Percentiles rank a stretch among this genome's conserved stretches.
Evolutionary conservation across 2,113 vertebrate species (phyloP).

Genomic region (Nycticryphes semicollaris): DNA sequence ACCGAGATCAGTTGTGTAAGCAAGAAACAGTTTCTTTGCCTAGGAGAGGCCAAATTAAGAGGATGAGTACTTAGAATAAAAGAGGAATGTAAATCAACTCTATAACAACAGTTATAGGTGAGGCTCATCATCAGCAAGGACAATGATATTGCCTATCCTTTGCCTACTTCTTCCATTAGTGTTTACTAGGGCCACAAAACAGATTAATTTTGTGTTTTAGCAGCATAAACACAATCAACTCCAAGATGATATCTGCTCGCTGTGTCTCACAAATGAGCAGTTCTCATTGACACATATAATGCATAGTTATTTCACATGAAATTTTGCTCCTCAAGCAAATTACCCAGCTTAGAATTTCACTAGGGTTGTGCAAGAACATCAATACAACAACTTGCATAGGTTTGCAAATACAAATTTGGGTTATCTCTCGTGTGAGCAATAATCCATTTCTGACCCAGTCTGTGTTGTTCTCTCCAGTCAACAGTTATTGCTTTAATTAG

Average conservation of each 20-base stretch:
- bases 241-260: neutral
- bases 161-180: neutral
- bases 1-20: neutral
- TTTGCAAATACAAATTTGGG: neutral
- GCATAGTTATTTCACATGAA: neutral
- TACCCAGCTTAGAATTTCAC: neutral
- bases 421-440: neutral
- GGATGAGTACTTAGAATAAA: neutral
- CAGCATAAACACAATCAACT: neutral
- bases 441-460: neutral
- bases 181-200: neutral
- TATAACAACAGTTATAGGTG: neutral
- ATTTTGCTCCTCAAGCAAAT: neutral
- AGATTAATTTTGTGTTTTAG: neutral
- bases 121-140: neutral
- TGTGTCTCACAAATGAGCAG: neutral
- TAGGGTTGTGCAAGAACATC: neutral
- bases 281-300: neutral
- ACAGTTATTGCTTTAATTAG: slow-evolving; percentile 8
- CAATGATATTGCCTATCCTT: neutral
- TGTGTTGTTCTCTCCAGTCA: neutral
- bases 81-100: neutral
- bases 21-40: slow-evolving; percentile 28
- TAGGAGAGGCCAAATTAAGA: slow-evolving; percentile 43
- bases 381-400: neutral